Conservation (phyloP, 1,140 invertebrate species). For the Drosophila nigrodunni region DNA sequence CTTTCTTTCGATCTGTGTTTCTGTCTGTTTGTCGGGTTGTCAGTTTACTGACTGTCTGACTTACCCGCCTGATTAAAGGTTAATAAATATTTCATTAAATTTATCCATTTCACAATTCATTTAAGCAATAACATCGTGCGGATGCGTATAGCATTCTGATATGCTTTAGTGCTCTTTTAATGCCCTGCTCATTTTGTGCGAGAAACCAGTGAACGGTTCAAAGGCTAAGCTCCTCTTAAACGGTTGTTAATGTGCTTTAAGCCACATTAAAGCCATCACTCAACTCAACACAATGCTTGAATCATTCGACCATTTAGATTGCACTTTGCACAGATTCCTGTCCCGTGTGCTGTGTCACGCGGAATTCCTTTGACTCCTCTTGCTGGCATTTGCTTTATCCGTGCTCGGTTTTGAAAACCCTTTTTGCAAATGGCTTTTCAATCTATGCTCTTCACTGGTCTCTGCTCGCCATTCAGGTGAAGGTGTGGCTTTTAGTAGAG, state of each 20-base stretch:
- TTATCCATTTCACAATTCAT: slow-evolving; percentile 43
- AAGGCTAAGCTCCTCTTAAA: slow-evolving; percentile 21
- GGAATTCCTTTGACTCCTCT: slow-evolving; percentile 7
- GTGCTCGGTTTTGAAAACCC: background rate
- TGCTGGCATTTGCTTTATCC: background rate
- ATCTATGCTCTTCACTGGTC: background rate
- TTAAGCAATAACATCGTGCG: slow-evolving; percentile 41
- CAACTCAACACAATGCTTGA: slow-evolving; percentile 1
- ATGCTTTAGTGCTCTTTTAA: slow-evolving; percentile 43
- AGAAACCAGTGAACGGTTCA: slow-evolving; percentile 5
- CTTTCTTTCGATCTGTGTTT: background rate
- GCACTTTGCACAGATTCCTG: slow-evolving; percentile 10
- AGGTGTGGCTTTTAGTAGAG: background rate
- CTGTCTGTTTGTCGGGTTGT: background rate
- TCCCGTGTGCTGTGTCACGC: background rate
- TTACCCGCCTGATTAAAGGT: slow-evolving; percentile 40
- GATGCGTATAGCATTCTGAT: slow-evolving; percentile 40
- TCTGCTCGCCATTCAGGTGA: background rate
- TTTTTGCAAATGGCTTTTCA: slow-evolving; percentile 17
- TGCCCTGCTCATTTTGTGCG: background rate
- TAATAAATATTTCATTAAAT: slow-evolving; percentile 55
- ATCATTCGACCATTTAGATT: background rate
- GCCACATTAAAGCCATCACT: slow-evolving; percentile 31
- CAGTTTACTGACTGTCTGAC: background rate
- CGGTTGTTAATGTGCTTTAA: slow-evolving; percentile 15